Base-by-base conservation (phyloP, 2,888 invertebrate genomes). In the Brachyptera risi region DNA sequence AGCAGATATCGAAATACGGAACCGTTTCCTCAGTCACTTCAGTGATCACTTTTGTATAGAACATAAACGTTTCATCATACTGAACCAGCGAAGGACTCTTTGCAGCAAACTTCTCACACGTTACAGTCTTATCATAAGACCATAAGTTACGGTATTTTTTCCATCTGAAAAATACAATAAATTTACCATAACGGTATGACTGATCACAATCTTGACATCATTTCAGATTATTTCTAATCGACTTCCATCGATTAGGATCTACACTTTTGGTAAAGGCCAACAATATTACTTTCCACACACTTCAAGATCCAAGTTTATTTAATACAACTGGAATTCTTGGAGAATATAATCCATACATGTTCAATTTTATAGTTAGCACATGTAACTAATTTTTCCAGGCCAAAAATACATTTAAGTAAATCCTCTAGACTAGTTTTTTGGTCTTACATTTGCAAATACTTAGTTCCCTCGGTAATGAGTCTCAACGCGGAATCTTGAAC, bases 21-120 rank as follows among this genome's bases (percentile, higher is more conserved):
- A 79, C 76, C 70, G 84, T 83, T 7, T 75, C 74, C 9, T 81
- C 73, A 56, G n/a, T n/a, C n/a, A 92, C 75, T 65, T 88, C 87
- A 2, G 83, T 78, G 17, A 90, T 83, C 5, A 91, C 85, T 66
- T 86, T 84, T 68, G 86, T 84, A 74, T 92, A 95, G 73, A 88
- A 91, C 73, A 87, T 85, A 69, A 96, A 88, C 72, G 89, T 90
- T 68, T 92, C 89, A 69, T 95, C 92, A 73, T 87, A 92, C 64
- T 83, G 82, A 38, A 80, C 76, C 4, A 89, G 78, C 3, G 82
- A 78, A 4, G 83, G 81, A 66, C 79, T 80, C 65, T 84, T 86
- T 49, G 81, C 79, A 1, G 89, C 80, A 77, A 92, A 94, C 71
- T 87, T 87, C 68, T 90, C 87, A 68, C 90, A 90, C 1, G 87